Percentiles rank a stretch among this genome's conserved stretches.
Conservation (phyloP, 1,140 invertebrate genomes). For the Cotesia typhae region DNA sequence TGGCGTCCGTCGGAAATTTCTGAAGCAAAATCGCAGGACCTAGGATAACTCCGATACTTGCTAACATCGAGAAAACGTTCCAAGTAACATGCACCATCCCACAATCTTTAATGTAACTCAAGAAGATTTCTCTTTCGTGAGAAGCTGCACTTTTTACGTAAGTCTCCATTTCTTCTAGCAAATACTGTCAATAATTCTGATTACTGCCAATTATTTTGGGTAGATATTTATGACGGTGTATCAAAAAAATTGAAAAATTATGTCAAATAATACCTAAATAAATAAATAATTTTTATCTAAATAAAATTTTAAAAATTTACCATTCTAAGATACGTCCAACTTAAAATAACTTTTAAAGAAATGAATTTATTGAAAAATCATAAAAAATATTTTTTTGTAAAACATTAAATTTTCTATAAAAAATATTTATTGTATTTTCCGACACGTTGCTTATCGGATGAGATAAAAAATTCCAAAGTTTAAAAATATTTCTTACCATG, state of each 20-base stretch:
- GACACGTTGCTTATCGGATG: no score
- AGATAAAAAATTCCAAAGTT: no score
- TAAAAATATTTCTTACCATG: no score
- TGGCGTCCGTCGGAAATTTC: slow-evolving; percentile 46
- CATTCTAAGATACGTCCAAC: no score
- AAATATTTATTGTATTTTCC: no score
- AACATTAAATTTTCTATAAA: no score
- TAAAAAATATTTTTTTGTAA: no score
- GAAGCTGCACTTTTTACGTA: slow-evolving; percentile 20
- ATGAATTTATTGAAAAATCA: neutral
- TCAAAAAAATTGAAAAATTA: slow-evolving; percentile 2
- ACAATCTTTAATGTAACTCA: slow-evolving; percentile 43
- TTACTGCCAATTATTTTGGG: neutral
- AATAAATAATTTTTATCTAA: no score
- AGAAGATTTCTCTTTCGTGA: slow-evolving; percentile 19
- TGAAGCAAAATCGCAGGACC: slow-evolving; percentile 40
- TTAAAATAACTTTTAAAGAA: no score
- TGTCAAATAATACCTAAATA: neutral
- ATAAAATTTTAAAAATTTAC: no score
- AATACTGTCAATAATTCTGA: slow-evolving; percentile 16
- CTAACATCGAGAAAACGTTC: slow-evolving; percentile 32
- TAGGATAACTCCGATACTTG: slow-evolving; percentile 34
- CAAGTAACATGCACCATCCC: slow-evolving; percentile 25
- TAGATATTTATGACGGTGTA: neutral
- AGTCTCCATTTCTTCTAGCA: slow-evolving; percentile 33